These are phyloP conservation scores for Garrulus glandarius DNA, from an alignment of 2,797 vertebrate genomes.

Conservation along the genomic window DNA sequence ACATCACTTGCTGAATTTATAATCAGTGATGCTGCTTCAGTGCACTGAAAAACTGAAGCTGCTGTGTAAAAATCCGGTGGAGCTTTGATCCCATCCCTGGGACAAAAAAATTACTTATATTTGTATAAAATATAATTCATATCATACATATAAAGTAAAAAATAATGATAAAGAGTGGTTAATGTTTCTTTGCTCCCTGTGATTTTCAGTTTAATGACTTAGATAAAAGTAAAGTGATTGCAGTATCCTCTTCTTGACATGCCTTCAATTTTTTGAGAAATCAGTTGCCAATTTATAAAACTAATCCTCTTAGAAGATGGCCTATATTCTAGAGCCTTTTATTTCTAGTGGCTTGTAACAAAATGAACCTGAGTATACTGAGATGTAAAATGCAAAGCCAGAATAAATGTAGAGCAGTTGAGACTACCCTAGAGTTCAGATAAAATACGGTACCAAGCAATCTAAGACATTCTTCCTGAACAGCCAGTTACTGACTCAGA, in stretches of 20 bases:
- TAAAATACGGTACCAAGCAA: neutral
- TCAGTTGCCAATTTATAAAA: neutral
- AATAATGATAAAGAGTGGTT: neutral
- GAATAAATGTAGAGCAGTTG: neutral
- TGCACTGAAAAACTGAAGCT: neutral
- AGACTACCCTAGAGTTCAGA: neutral
- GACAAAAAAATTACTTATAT: neutral
- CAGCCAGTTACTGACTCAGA: neutral
- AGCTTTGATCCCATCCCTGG: neutral
- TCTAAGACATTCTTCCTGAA: neutral
- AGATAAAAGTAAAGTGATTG: neutral
- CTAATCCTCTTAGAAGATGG: neutral
- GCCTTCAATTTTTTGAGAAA: neutral
- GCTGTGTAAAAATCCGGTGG: neutral
- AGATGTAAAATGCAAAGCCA: neutral
- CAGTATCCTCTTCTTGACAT: neutral
- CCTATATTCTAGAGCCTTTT: neutral
- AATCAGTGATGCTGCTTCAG: neutral
- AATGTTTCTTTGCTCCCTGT: neutral
- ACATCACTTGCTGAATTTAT: neutral
- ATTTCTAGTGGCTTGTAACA: neutral
- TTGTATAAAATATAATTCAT: neutral
- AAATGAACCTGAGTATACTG: neutral
- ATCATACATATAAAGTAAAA: neutral
- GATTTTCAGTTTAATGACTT: neutral